Evolutionary conservation across 2,113 vertebrate genomes (phyloP), one percentile per base, ranked within the genome.

Genomic region (Mus pahari): DNA sequence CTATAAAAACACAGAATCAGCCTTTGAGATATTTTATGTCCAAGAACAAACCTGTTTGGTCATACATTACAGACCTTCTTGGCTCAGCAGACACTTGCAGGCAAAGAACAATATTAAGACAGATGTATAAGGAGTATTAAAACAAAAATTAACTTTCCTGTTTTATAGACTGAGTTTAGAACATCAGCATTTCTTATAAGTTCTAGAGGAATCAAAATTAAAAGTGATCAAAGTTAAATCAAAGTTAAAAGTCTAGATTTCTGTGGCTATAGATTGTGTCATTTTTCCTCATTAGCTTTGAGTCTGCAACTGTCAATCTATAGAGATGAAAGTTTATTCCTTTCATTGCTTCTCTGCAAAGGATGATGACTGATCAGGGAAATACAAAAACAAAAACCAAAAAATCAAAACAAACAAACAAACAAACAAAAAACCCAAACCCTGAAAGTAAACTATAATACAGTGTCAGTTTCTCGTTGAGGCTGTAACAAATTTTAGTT

Each of bases 251-350:
- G 42, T 13, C 28, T 13, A 5, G 31, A 66, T 13, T n/a, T 1
- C 84, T 7, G 33, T 20, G 26, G 22, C 16, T 75, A 50, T 86
- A 19, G 4, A 1, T 6, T 42, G 42, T 33, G n/a, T 2, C n/a
- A 7, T 0, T 1, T 28, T 36, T 62, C 48, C 53, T 48, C 60
- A 4, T 19, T 12, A 24, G 28, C 28, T 53, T 10, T 66, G 33
- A 42, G 20, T 12, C 42, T 26, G 0, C 1, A 58, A 39, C 24
- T 24, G 64, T 28, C 45, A 1, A 1, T 0, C 17, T n/a, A 22
- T 2, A 36, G 28, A 50, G 26, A n/a, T 0, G 4, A 5, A 73
- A 33, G 19, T 60, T n/a, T 31, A 42, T 11, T 33, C 28, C 19
- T 42, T 12, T 9, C 11, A 14, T 50, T n/a, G 10, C 2, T 1